Percentiles rank a stretch among this genome's conserved stretches.
Evolutionary conservation across 92 coral and sea anemone genomes (phyloP).

Genomic region (Chrysogorgia sp.): DNA sequence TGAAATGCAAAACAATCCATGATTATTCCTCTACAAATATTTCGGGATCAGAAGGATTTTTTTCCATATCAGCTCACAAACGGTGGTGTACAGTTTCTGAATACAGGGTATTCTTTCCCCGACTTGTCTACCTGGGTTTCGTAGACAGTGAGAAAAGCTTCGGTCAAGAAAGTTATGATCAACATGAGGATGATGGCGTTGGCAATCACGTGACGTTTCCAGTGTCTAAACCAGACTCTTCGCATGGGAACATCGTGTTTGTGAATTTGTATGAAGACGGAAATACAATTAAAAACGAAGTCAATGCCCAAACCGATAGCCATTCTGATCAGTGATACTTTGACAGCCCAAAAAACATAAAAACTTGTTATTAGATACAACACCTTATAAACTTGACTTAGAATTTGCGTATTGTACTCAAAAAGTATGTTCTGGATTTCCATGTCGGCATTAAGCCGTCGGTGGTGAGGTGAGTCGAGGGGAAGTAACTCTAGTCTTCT

Average conservation of each 20-base stretch:
- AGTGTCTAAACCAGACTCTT: conserved; percentile 60
- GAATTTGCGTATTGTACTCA: conserved; percentile 46
- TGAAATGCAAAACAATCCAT: too few relatives aligned
- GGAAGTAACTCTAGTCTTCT: conserved; percentile 21
- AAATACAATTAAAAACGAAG: conserved; percentile 60
- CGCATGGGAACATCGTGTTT: conserved; percentile 53
- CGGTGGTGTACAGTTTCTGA: background rate
- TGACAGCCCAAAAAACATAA: background rate
- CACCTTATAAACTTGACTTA: background rate
- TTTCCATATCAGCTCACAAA: too few relatives aligned
- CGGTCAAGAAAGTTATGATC: conserved; percentile 50
- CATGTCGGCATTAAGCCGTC: conserved; percentile 78
- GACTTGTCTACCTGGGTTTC: too few relatives aligned
- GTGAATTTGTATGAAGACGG: conserved; percentile 58
- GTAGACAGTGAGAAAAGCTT: conserved; percentile 45
- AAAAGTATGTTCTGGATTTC: conserved; percentile 72
- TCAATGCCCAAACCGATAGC: conserved; percentile 69
- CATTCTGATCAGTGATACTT: conserved; percentile 49
- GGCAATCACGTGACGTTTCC: conserved; percentile 59
- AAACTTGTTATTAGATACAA: background rate
- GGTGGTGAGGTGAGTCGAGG: conserved; percentile 59
- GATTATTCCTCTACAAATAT: too few relatives aligned
- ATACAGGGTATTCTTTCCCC: background rate
- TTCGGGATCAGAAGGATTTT: too few relatives aligned
- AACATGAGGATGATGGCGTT: conserved; percentile 32